Evolutionary conservation across 2,888 invertebrate genomes (phyloP).

Genomic region (Acanthosoma haemorrhoidale): DNA sequence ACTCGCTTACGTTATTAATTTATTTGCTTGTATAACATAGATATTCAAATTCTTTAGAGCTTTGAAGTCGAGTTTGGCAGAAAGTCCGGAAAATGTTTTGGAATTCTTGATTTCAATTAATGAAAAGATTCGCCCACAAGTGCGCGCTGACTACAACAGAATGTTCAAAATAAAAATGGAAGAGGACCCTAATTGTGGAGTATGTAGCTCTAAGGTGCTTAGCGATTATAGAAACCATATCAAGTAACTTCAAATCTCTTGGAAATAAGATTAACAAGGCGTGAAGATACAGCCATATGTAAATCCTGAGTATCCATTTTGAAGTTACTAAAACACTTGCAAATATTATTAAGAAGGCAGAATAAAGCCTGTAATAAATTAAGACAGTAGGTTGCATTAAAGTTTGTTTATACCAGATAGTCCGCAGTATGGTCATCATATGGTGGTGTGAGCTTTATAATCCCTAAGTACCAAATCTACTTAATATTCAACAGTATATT

Average conservation of each 20-base stretch:
- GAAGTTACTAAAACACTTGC: too few relatives aligned
- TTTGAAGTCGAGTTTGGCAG: conserved; percentile 79
- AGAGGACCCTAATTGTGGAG: conserved; percentile 26
- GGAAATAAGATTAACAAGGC: too few relatives aligned
- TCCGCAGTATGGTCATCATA: too few relatives aligned
- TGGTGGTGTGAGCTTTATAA: neutral
- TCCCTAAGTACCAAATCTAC: conserved; percentile 2
- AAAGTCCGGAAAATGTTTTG: conserved; percentile 70
- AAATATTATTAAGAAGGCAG: too few relatives aligned
- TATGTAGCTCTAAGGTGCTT: too few relatives aligned
- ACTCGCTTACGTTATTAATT: neutral
- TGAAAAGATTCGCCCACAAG: conserved; percentile 61
- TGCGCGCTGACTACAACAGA: conserved; percentile 65
- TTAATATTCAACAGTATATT: neutral
- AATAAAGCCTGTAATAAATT: too few relatives aligned
- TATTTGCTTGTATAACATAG: neutral
- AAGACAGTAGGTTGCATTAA: too few relatives aligned
- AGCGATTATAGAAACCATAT: too few relatives aligned
- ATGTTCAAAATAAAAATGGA: conserved; percentile 60
- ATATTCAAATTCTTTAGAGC: conserved; percentile 54
- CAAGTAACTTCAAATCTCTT: too few relatives aligned
- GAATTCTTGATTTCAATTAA: conserved; percentile 75
- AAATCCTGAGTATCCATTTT: too few relatives aligned
- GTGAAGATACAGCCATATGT: too few relatives aligned
- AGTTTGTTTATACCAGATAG: too few relatives aligned